These are phyloP conservation scores for Hemiscyllium ocellatum DNA, from an alignment of 2,113 vertebrate species.

Conservation along the genomic window DNA sequence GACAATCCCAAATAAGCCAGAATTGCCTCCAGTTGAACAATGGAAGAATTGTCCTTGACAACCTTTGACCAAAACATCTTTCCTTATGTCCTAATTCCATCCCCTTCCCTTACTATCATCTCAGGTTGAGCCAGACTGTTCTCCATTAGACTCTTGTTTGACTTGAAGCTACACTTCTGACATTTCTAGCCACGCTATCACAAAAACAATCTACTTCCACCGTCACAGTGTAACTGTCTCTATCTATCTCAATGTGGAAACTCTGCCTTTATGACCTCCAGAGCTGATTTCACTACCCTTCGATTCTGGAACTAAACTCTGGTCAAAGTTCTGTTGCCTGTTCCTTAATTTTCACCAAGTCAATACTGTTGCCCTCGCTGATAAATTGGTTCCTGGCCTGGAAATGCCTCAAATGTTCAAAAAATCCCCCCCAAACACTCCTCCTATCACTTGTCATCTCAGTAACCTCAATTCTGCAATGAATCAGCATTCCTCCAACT, in stretches of 20 bases:
- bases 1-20: neutral
- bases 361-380: no score
- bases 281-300: neutral
- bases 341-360: neutral
- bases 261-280: neutral
- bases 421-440: neutral
- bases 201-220: neutral
- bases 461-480: neutral
- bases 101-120: neutral
- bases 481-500: neutral
- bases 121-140: neutral
- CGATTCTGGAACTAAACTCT: neutral
- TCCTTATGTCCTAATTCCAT: no score
- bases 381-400: neutral
- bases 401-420: neutral
- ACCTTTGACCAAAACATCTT: neutral
- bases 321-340: neutral
- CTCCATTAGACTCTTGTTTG: neutral
- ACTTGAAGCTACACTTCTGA: neutral
- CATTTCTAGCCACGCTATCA: neutral
- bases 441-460: neutral
- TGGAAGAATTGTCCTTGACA: neutral
- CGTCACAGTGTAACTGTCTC: no score
- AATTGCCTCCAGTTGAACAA: neutral
- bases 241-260: no score